Evolutionary conservation across 2,888 invertebrate species (phyloP).

Genomic region (Pristionchus maxplancki): DNA sequence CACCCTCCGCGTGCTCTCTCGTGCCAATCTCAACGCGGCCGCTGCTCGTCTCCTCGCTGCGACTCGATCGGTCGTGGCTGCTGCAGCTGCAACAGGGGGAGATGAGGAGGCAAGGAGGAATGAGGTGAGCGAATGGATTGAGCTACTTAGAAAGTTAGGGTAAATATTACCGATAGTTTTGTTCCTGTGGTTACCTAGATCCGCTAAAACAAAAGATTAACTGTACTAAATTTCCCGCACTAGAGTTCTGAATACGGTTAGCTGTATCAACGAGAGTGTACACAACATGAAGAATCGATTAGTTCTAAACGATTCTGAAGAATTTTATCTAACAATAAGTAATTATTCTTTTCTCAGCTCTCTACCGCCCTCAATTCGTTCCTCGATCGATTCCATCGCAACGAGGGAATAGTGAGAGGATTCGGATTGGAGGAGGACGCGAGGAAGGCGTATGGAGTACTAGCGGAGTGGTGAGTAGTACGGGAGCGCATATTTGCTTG

Average conservation of each 20-base stretch:
- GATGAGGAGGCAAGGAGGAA: neutral
- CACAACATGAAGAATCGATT: too few relatives aligned
- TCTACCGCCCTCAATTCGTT: neutral
- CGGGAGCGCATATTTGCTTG: too few relatives aligned
- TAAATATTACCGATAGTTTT: too few relatives aligned
- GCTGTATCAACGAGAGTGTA: too few relatives aligned
- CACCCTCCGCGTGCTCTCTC: slow-evolving; percentile 34
- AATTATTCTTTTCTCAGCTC: neutral
- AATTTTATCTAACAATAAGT: too few relatives aligned
- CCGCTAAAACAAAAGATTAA: too few relatives aligned
- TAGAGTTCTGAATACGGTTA: too few relatives aligned
- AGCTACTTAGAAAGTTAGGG: too few relatives aligned
- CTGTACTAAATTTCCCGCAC: too few relatives aligned
- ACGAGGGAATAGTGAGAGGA: neutral
- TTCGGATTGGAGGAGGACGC: slow-evolving; percentile 20
- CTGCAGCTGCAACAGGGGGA: neutral
- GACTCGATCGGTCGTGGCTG: neutral
- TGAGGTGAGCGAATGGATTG: slow-evolving; percentile 25
- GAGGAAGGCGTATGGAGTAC: neutral
- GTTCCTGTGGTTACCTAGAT: too few relatives aligned
- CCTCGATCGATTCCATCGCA: slow-evolving; percentile 37
- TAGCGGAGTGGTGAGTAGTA: slow-evolving; percentile 29
- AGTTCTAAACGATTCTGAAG: too few relatives aligned
- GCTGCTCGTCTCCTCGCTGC: slow-evolving; percentile 27
- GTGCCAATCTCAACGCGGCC: slow-evolving; percentile 46